A percentile compares a stretch with the other conserved stretches of the same genome.
Conservation (phyloP, 2,888 invertebrate species). For the Smittia aterrima region DNA sequence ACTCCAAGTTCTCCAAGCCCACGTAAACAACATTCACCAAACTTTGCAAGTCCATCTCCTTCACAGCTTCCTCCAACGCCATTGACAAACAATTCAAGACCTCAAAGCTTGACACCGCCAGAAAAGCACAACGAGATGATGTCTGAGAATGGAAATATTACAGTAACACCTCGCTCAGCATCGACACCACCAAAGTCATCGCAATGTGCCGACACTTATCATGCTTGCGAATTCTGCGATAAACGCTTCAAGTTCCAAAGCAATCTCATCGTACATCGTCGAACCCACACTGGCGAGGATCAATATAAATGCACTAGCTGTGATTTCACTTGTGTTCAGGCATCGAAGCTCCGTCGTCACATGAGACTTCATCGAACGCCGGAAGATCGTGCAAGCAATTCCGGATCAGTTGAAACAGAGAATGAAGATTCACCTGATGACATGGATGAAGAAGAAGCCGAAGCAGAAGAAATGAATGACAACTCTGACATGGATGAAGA, state of each 20-base stretch:
- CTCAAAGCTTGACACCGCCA: conserved; percentile 67
- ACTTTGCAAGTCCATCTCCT: conserved; percentile 77
- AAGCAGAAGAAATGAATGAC: conserved; percentile 69
- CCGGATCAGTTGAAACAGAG: conserved; percentile 78
- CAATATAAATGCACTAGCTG: conserved; percentile 89
- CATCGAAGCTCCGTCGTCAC: conserved; percentile 86
- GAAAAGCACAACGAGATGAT: conserved; percentile 60
- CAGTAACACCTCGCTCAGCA: conserved; percentile 62
- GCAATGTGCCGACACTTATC: conserved; percentile 56
- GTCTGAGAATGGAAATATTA: conserved; percentile 55
- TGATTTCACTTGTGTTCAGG: conserved; percentile 84
- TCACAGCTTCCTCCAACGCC: conserved; percentile 64
- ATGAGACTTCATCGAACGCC: conserved; percentile 83
- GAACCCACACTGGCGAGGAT: conserved; percentile 83
- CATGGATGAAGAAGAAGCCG: conserved; percentile 76
- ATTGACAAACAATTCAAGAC: conserved; percentile 61
- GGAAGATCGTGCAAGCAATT: conserved; percentile 69
- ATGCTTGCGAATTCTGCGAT: conserved; percentile 87
- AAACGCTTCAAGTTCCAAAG: conserved; percentile 93
- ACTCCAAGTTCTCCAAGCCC: conserved; percentile 79
- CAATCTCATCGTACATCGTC: conserved; percentile 87
- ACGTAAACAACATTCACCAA: conserved; percentile 73
- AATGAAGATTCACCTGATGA: conserved; percentile 79
- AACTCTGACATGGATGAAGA: conserved; percentile 68
- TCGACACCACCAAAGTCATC: conserved; percentile 62